Evolutionary conservation across 2,888 invertebrate species (phyloP).

Genomic region (Andrena trimmerana): DNA sequence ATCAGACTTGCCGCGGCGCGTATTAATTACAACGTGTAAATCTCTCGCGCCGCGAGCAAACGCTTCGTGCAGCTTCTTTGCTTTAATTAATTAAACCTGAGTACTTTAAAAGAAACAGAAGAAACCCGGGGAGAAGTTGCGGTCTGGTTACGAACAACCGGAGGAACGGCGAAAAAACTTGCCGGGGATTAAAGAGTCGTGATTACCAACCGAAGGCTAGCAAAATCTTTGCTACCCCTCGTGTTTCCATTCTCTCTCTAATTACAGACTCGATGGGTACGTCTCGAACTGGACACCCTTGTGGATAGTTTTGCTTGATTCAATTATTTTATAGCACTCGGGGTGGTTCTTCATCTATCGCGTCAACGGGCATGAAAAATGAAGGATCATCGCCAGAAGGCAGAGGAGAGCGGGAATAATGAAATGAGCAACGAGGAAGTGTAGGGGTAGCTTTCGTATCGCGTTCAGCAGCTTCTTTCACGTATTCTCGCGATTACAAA

Average conservation of each 20-base stretch:
- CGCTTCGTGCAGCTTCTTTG: slow-evolving; percentile 13
- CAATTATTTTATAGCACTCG: background rate
- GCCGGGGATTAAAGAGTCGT: slow-evolving; percentile 3
- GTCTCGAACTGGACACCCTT: background rate
- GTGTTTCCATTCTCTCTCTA: background rate
- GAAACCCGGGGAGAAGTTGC: background rate
- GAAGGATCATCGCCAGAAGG: background rate
- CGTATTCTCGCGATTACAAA: slow-evolving; percentile 40
- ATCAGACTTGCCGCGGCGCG: background rate
- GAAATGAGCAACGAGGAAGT: slow-evolving; percentile 1
- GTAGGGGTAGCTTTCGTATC: background rate
- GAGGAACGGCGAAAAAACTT: slow-evolving; percentile 1
- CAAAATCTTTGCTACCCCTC: background rate
- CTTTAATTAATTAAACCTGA: slow-evolving; percentile 41
- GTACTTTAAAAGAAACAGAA: background rate
- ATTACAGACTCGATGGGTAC: background rate
- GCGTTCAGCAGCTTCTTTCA: background rate
- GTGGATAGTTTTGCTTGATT: background rate
- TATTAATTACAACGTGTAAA: slow-evolving; percentile 42
- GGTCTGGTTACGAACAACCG: background rate
- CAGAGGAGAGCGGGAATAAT: background rate
- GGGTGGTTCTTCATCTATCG: background rate
- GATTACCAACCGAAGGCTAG: slow-evolving; percentile 1
- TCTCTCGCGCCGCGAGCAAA: slow-evolving; percentile 13
- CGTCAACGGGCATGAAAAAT: slow-evolving; percentile 21